These are phyloP conservation scores for Spea hammondii DNA, from an alignment of 2,797 vertebrate genomes.

Conservation along the genomic window DNA sequence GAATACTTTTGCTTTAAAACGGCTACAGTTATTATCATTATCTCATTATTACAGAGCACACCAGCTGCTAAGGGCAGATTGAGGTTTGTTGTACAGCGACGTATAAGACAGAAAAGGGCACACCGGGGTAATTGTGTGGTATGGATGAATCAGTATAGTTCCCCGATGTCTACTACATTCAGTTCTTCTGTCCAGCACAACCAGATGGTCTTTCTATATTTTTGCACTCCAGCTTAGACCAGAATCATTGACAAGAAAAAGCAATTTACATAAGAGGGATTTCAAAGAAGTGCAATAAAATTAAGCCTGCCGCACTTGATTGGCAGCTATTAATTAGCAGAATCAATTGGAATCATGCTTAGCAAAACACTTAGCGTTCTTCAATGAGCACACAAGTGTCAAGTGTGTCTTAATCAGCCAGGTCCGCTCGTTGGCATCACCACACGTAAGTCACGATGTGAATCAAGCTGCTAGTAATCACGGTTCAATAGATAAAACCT, in stretches of 20 bases:
- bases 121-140: not conserved
- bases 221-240: not conserved
- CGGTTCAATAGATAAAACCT: not conserved
- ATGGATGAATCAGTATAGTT: not conserved
- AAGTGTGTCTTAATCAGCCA: constrained; percentile 31
- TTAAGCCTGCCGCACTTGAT: constrained; percentile 24
- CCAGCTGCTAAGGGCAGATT: too few species aligned
- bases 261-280: constrained; percentile 27
- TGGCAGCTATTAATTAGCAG: constrained; percentile 40
- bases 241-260: constrained; percentile 35
- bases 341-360: constrained; percentile 23
- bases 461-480: not conserved
- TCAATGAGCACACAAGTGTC: constrained; percentile 22
- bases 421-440: constrained; percentile 10
- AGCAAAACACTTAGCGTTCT: constrained; percentile 40
- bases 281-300: constrained; percentile 40
- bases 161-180: not conserved
- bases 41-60: too few species aligned
- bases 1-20: too few species aligned
- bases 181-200: not conserved
- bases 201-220: not conserved
- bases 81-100: not conserved
- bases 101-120: not conserved
- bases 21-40: too few species aligned
- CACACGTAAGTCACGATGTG: not conserved